These are phyloP conservation scores for Metallyticus violacea DNA, from an alignment of 2,888 invertebrate species.

Conservation along the genomic window DNA sequence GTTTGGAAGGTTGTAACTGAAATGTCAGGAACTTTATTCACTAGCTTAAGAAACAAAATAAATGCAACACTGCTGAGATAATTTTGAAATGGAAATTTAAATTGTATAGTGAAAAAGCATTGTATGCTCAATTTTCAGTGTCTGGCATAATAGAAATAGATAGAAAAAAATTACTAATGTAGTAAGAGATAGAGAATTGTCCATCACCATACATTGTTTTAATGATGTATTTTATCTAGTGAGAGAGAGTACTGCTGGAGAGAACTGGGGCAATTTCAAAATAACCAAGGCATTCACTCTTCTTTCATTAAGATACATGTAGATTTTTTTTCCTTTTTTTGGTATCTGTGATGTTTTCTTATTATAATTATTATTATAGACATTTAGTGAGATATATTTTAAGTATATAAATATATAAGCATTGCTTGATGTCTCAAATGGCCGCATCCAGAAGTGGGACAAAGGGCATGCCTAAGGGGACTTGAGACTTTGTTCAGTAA, in stretches of 20 bases:
- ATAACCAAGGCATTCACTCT: slow-evolving; percentile 6
- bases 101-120: too few relatives aligned
- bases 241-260: background rate
- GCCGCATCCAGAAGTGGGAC: background rate
- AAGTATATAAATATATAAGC: slow-evolving; percentile 1
- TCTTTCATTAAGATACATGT: slow-evolving; percentile 11
- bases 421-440: background rate
- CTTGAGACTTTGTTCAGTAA: background rate
- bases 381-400: slow-evolving; percentile 22
- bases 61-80: too few relatives aligned
- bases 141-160: too few relatives aligned
- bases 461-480: background rate
- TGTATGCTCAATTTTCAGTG: too few relatives aligned
- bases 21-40: background rate
- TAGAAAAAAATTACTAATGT: too few relatives aligned
- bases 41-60: background rate
- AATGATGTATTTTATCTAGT: background rate
- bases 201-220: background rate
- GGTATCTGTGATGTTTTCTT: slow-evolving; percentile 24
- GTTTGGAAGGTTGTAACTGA: background rate
- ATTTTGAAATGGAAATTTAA: too few relatives aligned
- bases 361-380: slow-evolving; percentile 13
- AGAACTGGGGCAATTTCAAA: background rate
- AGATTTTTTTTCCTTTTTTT: slow-evolving; percentile 20
- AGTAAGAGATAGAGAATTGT: background rate